A percentile compares a stretch with the other conserved stretches of the same genome.
These are phyloP conservation scores for Chascanopsetta lugubris DNA, from an alignment of 2,113 vertebrate species.

Conservation along the genomic window DNA sequence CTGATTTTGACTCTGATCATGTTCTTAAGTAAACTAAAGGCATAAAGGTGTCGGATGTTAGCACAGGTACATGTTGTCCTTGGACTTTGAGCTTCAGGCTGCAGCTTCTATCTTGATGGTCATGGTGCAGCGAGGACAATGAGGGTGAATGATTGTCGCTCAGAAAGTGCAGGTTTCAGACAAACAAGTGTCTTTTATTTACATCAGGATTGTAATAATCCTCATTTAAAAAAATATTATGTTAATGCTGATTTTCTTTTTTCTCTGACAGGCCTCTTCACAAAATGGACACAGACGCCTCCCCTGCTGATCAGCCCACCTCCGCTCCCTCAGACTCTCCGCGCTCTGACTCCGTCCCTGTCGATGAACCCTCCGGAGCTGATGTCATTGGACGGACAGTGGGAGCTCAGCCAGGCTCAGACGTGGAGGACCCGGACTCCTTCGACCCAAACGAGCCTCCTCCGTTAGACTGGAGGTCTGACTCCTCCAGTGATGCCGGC, in stretches of 20 bases:
- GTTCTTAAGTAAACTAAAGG: too few relatives aligned
- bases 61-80: background rate
- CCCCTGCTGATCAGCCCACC: conserved; percentile 13
- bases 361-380: background rate
- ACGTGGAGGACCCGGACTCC: conserved; percentile 69
- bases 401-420: conserved; percentile 20
- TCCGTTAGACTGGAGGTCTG: conserved; percentile 83
- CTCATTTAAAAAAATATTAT: too few relatives aligned
- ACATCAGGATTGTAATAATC: too few relatives aligned
- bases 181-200: too few relatives aligned
- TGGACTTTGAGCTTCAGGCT: conserved; percentile 49
- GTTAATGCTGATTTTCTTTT: conserved; percentile 5
- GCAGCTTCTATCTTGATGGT: conserved; percentile 29
- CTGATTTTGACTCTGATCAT: too few relatives aligned
- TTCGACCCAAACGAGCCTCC: conserved; percentile 78
- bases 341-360: background rate
- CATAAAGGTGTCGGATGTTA: background rate
- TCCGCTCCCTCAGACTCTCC: conserved; percentile 2
- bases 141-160: background rate
- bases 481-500: conserved; percentile 76
- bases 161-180: background rate
- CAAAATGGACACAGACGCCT: conserved; percentile 61
- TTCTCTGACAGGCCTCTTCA: conserved; percentile 16
- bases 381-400: background rate
- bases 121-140: background rate